Percentiles rank a stretch among this genome's conserved stretches.
These are phyloP conservation scores for Drosophila subsilvestris DNA, from an alignment of 2,888 invertebrate species.

Conservation along the genomic window DNA sequence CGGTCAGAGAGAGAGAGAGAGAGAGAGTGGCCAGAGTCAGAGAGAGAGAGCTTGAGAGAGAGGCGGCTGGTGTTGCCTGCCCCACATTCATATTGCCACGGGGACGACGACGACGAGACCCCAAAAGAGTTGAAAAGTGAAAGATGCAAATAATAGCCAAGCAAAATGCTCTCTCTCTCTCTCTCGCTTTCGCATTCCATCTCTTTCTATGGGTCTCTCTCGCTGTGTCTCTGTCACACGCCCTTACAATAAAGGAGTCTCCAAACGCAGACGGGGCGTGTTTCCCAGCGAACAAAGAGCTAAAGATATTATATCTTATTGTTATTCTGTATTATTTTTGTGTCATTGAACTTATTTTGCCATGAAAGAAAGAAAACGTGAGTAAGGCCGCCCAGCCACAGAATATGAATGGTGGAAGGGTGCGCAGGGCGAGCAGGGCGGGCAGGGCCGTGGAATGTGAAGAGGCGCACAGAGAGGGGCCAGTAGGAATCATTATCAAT, in stretches of 20 bases:
- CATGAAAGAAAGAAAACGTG: slow-evolving; percentile 29
- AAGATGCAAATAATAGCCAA: slow-evolving; percentile 72
- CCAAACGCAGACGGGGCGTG: slow-evolving; percentile 42
- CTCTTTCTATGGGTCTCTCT: slow-evolving; percentile 12
- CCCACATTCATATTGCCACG: slow-evolving; percentile 57
- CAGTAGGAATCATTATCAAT: slow-evolving; percentile 41
- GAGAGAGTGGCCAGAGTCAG: slow-evolving; percentile 1
- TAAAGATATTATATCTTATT: slow-evolving; percentile 62
- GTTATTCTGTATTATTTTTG: slow-evolving; percentile 55
- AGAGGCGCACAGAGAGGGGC: background rate
- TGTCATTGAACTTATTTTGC: slow-evolving; percentile 74
- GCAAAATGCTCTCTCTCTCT: slow-evolving; percentile 14
- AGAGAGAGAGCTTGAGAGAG: slow-evolving; percentile 3
- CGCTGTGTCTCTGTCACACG: slow-evolving; percentile 12
- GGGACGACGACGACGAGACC: slow-evolving; percentile 25
- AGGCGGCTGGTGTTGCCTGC: slow-evolving; percentile 50
- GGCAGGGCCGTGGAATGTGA: slow-evolving; percentile 30
- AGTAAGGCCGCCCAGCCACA: slow-evolving; percentile 22
- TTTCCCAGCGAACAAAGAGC: slow-evolving; percentile 59
- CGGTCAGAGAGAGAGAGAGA: slow-evolving; percentile 56
- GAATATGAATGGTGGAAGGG: slow-evolving; percentile 27
- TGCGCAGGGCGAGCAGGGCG: slow-evolving; percentile 10
- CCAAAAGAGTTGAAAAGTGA: slow-evolving; percentile 72
- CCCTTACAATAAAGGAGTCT: slow-evolving; percentile 47
- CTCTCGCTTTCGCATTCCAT: slow-evolving; percentile 5